Evolutionary conservation across 2,113 vertebrate genomes (phyloP), one percentile per base, ranked within the genome.

Genomic region (Carettochelys insculpta): DNA sequence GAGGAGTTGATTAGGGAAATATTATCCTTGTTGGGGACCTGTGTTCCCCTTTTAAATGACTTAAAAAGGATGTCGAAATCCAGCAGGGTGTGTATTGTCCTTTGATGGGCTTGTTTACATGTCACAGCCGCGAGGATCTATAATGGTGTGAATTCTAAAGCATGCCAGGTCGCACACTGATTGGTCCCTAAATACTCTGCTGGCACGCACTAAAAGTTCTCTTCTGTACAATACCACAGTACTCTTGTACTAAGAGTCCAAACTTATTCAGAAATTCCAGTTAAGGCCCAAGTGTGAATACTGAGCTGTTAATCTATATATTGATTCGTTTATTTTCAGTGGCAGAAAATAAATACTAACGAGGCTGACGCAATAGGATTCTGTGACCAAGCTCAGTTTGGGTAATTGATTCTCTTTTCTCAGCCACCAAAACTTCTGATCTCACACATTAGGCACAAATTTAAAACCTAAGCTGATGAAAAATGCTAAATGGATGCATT

Each of bases 371-470:
- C 82, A 92, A 76, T 38, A 83, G 56, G 75, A 87, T 6, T 68
- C 16, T 61, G 41, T 82, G 41, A 19, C 31, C 11, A 41, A 45
- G 47, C 29, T 11, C 38, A 38, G 45, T 13, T 58, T 29, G 43
- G 5, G 47, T 41, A 80, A 48, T 48, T 53, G 41, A 29, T 34
- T 80, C 5, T 20, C 7, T 61, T 84, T 80, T 87, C 79, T 34
- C 9, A 87, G 52, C 91, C 45, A 58, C 11, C 71, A 86, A 88
- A n/a, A 95, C 85, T 86, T 85, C 82, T 85, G 43, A 34, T 82
- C 50, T 92, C 79, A 87, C 61, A 90, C 31, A 85, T 79, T 24
- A 92, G 77, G 91, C 86, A 88, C 82, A 95, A 94, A 91, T 89
- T 91, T 54, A 92, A 92, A 95, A 86, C 84, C 58, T 76, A 89